Conservation (phyloP, 2,888 invertebrate species). For the Melitaea athalia region DNA sequence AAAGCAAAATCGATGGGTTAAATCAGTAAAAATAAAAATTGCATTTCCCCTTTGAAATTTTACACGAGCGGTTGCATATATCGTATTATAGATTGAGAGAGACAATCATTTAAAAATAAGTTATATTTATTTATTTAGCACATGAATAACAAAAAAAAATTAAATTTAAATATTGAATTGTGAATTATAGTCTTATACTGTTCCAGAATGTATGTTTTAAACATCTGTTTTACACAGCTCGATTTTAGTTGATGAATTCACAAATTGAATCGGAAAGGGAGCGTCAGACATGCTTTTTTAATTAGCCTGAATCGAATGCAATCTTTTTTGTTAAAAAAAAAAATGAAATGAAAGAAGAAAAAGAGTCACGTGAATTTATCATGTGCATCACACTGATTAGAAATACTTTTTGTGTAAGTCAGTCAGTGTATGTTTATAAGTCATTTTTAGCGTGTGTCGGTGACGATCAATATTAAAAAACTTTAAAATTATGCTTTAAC, state of each 20-base stretch:
- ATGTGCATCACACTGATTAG: neutral
- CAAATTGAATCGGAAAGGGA: slow-evolving; percentile 28
- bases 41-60: no score
- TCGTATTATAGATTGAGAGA: no score
- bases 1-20: no score
- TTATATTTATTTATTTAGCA: no score
- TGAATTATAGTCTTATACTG: neutral
- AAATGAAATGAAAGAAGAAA: slow-evolving; percentile 21
- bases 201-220: slow-evolving; percentile 9
- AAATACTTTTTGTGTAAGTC: neutral
- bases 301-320: slow-evolving; percentile 26
- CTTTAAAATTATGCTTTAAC: neutral
- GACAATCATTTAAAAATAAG: no score
- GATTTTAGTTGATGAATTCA: slow-evolving; percentile 29
- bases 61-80: no score
- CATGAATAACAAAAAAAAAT: no score
- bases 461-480: neutral
- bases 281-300: slow-evolving; percentile 27
- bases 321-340: slow-evolving; percentile 17
- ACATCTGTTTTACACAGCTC: slow-evolving; percentile 16
- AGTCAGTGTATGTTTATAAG: no score
- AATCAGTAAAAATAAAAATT: no score
- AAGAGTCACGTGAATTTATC: slow-evolving; percentile 17
- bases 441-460: neutral
- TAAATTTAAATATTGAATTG: neutral